Conservation (phyloP, 1,140 invertebrate genomes). For the Platorchestia sp. region DNA sequence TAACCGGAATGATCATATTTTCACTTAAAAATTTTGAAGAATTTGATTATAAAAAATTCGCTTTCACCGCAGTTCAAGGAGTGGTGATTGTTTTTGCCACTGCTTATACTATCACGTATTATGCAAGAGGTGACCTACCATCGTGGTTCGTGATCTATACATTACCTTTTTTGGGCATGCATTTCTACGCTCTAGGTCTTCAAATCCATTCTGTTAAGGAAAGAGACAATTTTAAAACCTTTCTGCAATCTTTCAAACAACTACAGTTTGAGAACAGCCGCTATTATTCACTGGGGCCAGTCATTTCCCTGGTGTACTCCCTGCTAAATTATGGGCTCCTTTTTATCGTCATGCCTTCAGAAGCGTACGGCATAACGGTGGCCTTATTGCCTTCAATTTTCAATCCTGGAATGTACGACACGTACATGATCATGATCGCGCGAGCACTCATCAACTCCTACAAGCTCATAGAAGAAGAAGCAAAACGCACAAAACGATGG, state of each 20-base stretch:
- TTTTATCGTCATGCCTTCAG: neutral
- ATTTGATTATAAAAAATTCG: neutral
- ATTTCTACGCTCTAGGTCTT: neutral
- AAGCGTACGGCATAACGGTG: conserved; percentile 13
- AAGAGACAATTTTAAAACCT: neutral
- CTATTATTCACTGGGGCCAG: neutral
- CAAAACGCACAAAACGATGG: neutral
- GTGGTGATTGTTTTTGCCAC: neutral
- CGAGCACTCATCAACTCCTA: conserved; percentile 14
- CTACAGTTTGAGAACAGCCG: neutral
- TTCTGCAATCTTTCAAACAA: neutral
- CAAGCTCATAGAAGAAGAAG: neutral
- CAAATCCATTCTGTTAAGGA: neutral
- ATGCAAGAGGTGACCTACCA: neutral
- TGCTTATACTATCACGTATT: neutral
- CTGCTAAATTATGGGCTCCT: neutral
- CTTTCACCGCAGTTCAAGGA: neutral
- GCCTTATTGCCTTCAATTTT: conserved; percentile 30
- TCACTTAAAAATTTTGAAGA: neutral
- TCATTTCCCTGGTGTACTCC: neutral
- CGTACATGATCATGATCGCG: neutral
- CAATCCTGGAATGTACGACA: conserved; percentile 29
- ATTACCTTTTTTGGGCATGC: neutral
- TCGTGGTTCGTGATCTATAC: conserved; percentile 7
- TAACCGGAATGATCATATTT: neutral